Evolutionary conservation across 2,797 vertebrate genomes (phyloP).

Genomic region (Rhabdomys pumilio): DNA sequence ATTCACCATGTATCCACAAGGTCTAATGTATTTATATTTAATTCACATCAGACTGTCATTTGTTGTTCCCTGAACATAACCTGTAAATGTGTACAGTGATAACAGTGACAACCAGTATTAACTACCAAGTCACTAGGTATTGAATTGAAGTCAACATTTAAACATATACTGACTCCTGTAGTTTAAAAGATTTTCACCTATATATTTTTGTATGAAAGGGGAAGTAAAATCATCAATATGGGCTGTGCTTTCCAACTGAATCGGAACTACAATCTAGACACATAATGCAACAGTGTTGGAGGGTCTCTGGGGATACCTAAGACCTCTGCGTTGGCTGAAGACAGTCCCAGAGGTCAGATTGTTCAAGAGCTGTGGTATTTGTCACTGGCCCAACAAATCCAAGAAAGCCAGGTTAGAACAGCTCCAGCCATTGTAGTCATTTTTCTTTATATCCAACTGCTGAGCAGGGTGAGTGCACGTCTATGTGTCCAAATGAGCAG

Average conservation of each 20-base stretch:
- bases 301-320: constrained; percentile 76
- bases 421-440: not conserved
- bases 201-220: constrained; percentile 59
- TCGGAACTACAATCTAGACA: constrained; percentile 70
- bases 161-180: constrained; percentile 52
- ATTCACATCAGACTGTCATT: not conserved
- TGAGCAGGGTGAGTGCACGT: not conserved
- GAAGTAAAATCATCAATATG: not conserved
- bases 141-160: constrained; percentile 67
- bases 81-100: not conserved
- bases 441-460: constrained; percentile 3
- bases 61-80: constrained; percentile 42
- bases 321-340: constrained; percentile 78
- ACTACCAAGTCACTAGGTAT: not conserved
- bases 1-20: not conserved
- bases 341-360: constrained; percentile 71
- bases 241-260: constrained; percentile 76
- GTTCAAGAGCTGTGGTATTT: constrained; percentile 82
- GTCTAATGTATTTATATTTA: not conserved
- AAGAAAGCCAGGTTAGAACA: constrained; percentile 61
- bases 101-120: not conserved
- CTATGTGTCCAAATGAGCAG: not conserved
- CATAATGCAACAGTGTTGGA: constrained; percentile 73
- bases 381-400: constrained; percentile 76
- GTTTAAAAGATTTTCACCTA: constrained; percentile 68